Base-by-base conservation (phyloP, 2,797 vertebrate genomes). In the Sebastes jordani region DNA sequence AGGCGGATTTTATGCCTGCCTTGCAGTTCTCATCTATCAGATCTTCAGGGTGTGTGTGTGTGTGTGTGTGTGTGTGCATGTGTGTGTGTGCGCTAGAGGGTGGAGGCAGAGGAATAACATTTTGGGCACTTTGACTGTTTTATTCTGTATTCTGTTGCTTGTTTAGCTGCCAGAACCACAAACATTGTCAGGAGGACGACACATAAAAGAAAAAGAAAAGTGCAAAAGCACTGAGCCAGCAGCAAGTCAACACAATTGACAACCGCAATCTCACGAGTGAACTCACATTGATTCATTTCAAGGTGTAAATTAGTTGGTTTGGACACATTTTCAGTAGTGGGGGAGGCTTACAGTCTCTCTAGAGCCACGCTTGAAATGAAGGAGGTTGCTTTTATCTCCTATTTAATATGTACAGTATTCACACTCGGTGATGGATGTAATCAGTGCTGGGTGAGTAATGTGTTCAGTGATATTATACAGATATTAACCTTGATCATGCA, bases 11-110 rank as follows among this genome's bases (percentile, higher is more conserved):
- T 88, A 75, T 93, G 92, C 90, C 79, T 76, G 81, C 78, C 87
- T 92, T 92, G 91, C 91, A 93, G 75, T 92, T 93, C 78, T 86
- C 62, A 66, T 66, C 82, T 83, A 68, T 89, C 80, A 86, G 89
- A 91, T 94, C 84, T 90, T 85, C 60, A 67, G 34, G 66, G 30
- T 72, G 64, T 83, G 79, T 67, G 30, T 78, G 70, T 60, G 56
- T 46, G 73, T 68, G 81, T 83, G 79, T 23, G 23, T 23, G 77
- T 63, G 74, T 61, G 25, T 55, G 71, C 46, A 22, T 71, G 76
- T 29, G 52, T 10, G 56, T 49, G 54, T 68, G 81, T 54, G 56
- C 58, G 38, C 13, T 36, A 69, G 42, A 75, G 64, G 32, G 20
- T 20, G 54, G 32, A 71, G 59, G 71, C 74, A 78, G 74, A 83